Evolutionary conservation across 2,797 vertebrate genomes (phyloP).

Genomic region (Intellagama lesueurii): DNA sequence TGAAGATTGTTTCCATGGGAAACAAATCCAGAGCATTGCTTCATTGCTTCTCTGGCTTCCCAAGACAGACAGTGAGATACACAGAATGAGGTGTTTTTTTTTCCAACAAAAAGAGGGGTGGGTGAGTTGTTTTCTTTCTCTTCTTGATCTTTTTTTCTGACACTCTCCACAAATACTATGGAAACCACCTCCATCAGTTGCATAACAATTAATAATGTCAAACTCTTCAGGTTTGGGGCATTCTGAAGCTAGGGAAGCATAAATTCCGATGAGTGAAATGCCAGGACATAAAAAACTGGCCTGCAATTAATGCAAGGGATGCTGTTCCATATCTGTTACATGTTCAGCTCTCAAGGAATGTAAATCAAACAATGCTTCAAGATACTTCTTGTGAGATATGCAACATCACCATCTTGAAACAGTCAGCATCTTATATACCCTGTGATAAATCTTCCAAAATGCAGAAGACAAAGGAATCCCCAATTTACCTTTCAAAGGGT

Average conservation of each 20-base stretch:
- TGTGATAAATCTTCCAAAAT: slow-evolving; percentile 27
- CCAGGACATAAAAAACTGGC: background rate
- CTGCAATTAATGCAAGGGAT: slow-evolving; percentile 17
- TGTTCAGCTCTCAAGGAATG: background rate
- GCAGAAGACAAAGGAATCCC: background rate
- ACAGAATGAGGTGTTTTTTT: too few species aligned
- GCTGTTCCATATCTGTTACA: background rate
- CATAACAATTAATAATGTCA: slow-evolving; percentile 8
- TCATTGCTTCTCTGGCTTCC: background rate
- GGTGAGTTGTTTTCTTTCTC: background rate
- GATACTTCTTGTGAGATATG: background rate
- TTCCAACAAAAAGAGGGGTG: too few species aligned
- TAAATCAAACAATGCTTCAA: slow-evolving; percentile 18
- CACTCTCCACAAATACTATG: slow-evolving; percentile 6
- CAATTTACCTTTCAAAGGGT: background rate
- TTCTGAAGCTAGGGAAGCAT: background rate
- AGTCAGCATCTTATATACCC: background rate
- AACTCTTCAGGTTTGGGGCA: slow-evolving; percentile 20
- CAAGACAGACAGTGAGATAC: background rate
- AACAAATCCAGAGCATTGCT: background rate
- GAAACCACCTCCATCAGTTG: background rate
- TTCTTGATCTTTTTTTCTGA: background rate
- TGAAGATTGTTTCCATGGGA: background rate
- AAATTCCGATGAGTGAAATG: background rate
- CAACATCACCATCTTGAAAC: background rate